Evolutionary conservation across 2,888 invertebrate species (phyloP), one percentile per base, ranked within the genome.

Genomic region (Eubasilissa splendida): DNA sequence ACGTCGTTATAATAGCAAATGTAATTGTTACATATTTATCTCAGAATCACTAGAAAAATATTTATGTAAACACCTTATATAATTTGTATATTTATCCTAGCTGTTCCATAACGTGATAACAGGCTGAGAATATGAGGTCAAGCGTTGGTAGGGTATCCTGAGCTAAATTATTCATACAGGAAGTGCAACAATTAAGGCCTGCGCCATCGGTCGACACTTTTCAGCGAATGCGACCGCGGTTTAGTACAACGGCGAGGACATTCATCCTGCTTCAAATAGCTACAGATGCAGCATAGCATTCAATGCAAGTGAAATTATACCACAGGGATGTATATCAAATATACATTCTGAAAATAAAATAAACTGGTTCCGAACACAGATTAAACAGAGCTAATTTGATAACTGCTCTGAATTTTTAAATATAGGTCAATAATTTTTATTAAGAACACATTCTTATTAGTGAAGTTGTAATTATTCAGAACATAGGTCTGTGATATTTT

Each of bases 141-240:
- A 42, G 66, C 66, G 66, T 33, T 42, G 9, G 33, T n/a, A n/a
- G n/a, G n/a, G n/a, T 42, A 66, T 66, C 66, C 66, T 66, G 66
- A 12, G 33, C 66, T 66, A 42, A 66, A 66, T 42, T 42, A 42
- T 7, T 50, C 66, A 12, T 10, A 66, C 66, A 66, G 66, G 66
- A 66, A 66, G 8, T 66, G 66, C 42, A 42, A n/a, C 8, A 65
- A 65, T 65, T 65, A 42, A 65, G 42, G 65, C 33, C 31, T 33
- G 66, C 50, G 66, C n/a, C 66, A 60, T 31, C 31, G 60, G 60
- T 10, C 60, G 60, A 60, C 14, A 14, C 60, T 60, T 42, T 42
- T 42, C 42, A 42, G 42, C 42, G 42, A 42, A 42, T 7, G 42
- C 4, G 42, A 42, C 42, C 42, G 42, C 42, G 42, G 4, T 42